phyloP scores from a whole-genome alignment of 30 jellyfish, hydroid and myxozoan species.

The Aurelia sp. region DNA sequence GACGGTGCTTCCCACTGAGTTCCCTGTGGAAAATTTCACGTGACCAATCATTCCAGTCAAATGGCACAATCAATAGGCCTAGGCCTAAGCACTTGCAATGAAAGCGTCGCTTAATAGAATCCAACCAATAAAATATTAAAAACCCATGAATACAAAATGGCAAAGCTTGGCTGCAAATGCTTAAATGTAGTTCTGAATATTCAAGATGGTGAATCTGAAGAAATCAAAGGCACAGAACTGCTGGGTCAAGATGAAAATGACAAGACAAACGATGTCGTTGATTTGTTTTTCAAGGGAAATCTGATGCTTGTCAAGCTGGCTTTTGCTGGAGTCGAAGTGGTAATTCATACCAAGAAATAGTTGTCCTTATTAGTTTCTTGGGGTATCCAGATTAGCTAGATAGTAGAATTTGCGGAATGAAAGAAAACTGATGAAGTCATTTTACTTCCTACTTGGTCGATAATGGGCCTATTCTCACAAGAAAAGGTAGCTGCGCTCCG shows the following conservation, averaged over 20 bases:
- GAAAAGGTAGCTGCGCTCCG: too few species aligned
- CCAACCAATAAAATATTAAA: neutral
- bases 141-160: constrained; percentile 46
- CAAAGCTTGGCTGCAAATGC: constrained; percentile 83
- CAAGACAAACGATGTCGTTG: constrained; percentile 13
- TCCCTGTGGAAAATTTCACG: constrained; percentile 26
- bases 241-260: constrained; percentile 60
- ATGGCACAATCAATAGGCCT: neutral
- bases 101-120: neutral
- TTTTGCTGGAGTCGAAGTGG: constrained; percentile 93
- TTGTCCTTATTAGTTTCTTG: too few species aligned
- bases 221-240: constrained; percentile 47
- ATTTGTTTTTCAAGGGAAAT: constrained; percentile 59
- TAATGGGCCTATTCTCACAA: too few species aligned
- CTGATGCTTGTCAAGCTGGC: constrained; percentile 82
- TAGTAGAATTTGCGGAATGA: too few species aligned
- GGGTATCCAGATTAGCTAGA: too few species aligned
- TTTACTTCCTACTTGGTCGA: too few species aligned
- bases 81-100: neutral
- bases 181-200: constrained; percentile 74
- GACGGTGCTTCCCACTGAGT: too few species aligned
- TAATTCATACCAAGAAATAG: constrained; percentile 8
- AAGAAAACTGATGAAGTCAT: too few species aligned
- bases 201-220: constrained; percentile 41
- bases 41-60: constrained; percentile 28